Evolutionary conservation across 2,888 invertebrate species (phyloP).

Genomic region (Phyllotreta cruciferae): DNA sequence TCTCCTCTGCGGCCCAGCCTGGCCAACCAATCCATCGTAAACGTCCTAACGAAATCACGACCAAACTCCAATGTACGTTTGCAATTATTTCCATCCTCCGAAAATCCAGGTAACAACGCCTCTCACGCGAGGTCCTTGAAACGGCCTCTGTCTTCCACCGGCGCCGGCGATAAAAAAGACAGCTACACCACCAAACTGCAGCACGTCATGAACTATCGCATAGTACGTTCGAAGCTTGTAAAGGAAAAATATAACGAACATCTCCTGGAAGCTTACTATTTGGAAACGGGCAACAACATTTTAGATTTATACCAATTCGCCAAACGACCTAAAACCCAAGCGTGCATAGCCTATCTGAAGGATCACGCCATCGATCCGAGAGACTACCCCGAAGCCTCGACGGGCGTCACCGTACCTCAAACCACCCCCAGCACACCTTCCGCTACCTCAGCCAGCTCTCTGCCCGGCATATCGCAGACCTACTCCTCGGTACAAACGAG

Average conservation of each 20-base stretch:
- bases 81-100: constrained; percentile 53
- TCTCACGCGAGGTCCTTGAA: constrained; percentile 53
- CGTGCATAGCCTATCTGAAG: constrained; percentile 77
- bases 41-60: constrained; percentile 55
- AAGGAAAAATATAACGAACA: constrained; percentile 80
- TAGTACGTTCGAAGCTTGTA: constrained; percentile 71
- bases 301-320: constrained; percentile 88
- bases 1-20: constrained; percentile 58
- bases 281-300: constrained; percentile 86
- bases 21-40: constrained; percentile 59
- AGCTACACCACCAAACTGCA: constrained; percentile 67
- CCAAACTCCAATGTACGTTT: constrained; percentile 53
- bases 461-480: constrained; percentile 55
- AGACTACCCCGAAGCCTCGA: constrained; percentile 55
- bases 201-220: constrained; percentile 75
- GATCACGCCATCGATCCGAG: constrained; percentile 62
- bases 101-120: constrained; percentile 38
- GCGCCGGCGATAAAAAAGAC: constrained; percentile 60
- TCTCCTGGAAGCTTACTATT: constrained; percentile 84
- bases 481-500: constrained; percentile 36
- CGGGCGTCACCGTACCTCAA: constrained; percentile 41
- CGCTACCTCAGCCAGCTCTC: constrained; percentile 56
- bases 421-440: constrained; percentile 53
- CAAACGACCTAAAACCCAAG: constrained; percentile 78
- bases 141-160: constrained; percentile 59